phyloP scores from a whole-genome alignment of 1,140 invertebrate species.

The Apis dorsata region DNA sequence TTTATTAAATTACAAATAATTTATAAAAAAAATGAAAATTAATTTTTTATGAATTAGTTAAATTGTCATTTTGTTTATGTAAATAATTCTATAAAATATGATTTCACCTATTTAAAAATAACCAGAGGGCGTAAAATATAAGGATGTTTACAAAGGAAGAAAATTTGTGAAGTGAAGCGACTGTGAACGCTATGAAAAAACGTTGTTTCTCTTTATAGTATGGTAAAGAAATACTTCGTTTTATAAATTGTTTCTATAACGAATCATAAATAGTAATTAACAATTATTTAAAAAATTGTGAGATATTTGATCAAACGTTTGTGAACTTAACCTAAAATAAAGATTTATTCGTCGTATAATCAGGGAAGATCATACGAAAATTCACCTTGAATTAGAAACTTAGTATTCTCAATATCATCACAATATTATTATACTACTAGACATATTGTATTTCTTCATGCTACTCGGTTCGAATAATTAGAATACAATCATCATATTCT shows the following conservation, averaged over 20 bases:
- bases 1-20: background rate
- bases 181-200: constrained; percentile 63
- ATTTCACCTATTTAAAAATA: constrained; percentile 35
- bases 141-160: constrained; percentile 62
- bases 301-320: background rate
- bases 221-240: constrained; percentile 42
- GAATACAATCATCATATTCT: constrained; percentile 25
- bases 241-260: background rate
- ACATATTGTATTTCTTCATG: constrained; percentile 23
- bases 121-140: constrained; percentile 59
- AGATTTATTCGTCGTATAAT: constrained; percentile 21
- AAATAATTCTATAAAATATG: background rate
- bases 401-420: constrained; percentile 27
- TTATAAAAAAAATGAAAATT: background rate
- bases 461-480: constrained; percentile 22
- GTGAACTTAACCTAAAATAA: constrained; percentile 41
- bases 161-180: constrained; percentile 47
- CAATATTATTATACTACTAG: background rate
- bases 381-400: constrained; percentile 9
- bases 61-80: background rate
- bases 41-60: background rate
- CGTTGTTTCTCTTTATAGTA: constrained; percentile 54
- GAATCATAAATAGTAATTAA: background rate
- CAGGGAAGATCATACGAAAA: background rate
- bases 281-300: background rate